phyloP scores from a whole-genome alignment of 1,140 invertebrate genomes.

The Latrodectus geometricus region DNA sequence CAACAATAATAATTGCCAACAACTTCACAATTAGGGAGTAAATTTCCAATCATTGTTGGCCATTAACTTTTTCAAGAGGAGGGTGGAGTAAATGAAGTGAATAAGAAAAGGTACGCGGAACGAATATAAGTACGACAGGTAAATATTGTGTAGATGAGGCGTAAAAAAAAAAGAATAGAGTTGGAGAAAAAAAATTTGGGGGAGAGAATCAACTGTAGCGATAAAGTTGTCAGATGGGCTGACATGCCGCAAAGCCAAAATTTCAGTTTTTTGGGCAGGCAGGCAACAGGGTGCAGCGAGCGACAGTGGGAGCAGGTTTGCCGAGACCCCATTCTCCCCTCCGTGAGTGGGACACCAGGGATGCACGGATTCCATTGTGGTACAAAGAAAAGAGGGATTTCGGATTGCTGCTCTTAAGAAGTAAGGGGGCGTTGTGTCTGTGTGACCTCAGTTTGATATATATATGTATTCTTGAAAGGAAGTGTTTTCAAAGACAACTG shows the following conservation, averaged over 20 bases:
- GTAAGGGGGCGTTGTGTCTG: neutral
- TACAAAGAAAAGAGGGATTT: conserved; percentile 25
- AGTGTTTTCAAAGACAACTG: neutral
- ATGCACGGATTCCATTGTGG: conserved; percentile 42
- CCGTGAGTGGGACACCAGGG: conserved; percentile 25
- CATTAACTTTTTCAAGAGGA: neutral
- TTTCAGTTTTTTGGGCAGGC: neutral
- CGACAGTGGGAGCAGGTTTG: neutral
- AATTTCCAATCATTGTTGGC: no score
- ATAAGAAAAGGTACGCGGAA: conserved; percentile 8
- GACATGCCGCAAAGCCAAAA: conserved; percentile 56
- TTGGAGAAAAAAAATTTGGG: neutral
- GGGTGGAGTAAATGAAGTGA: neutral
- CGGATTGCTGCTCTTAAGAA: neutral
- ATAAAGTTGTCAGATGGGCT: conserved; percentile 62
- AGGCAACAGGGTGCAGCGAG: neutral
- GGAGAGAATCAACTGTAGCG: conserved; percentile 27
- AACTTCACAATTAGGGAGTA: no score
- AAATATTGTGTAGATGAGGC: neutral
- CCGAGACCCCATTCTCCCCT: neutral
- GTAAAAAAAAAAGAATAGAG: neutral
- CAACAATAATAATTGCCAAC: no score
- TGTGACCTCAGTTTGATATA: neutral
- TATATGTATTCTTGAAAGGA: conserved; percentile 14
- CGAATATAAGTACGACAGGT: neutral